These are phyloP conservation scores for Motacilla alba DNA, from an alignment of 2,113 vertebrate species.

Conservation along the genomic window DNA sequence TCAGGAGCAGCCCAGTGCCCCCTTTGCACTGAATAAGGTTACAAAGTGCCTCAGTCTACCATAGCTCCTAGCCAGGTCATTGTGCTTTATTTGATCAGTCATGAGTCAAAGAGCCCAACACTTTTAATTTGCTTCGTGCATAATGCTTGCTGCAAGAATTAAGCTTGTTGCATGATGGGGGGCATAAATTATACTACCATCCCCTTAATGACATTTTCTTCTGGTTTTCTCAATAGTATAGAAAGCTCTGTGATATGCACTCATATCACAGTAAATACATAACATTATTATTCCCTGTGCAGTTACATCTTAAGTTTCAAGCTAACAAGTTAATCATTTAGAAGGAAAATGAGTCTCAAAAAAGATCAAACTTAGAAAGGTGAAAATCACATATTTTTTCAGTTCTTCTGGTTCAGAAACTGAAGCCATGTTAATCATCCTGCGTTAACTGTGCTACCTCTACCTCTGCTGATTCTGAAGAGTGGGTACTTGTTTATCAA, in stretches of 20 bases:
- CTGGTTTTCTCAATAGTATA: not conserved
- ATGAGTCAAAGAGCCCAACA: not conserved
- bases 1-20: not conserved
- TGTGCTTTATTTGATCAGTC: not conserved
- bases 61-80: rapidly evolving
- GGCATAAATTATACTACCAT: not conserved
- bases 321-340: not conserved
- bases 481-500: not conserved
- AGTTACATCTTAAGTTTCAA: not conserved
- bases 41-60: rapidly evolving
- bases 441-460: not conserved
- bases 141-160: not conserved
- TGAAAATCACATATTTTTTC: not conserved
- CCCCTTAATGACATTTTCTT: not conserved
- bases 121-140: not conserved
- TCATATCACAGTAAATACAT: not conserved
- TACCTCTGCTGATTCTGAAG: not conserved
- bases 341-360: not conserved
- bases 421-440: not conserved
- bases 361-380: not conserved
- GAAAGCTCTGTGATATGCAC: not conserved
- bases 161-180: not conserved
- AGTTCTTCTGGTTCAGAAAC: not conserved
- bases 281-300: not conserved
- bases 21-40: not conserved